These are phyloP conservation scores for Microcebus jonahi DNA, from an alignment of 2,113 vertebrate species.

Conservation along the genomic window DNA sequence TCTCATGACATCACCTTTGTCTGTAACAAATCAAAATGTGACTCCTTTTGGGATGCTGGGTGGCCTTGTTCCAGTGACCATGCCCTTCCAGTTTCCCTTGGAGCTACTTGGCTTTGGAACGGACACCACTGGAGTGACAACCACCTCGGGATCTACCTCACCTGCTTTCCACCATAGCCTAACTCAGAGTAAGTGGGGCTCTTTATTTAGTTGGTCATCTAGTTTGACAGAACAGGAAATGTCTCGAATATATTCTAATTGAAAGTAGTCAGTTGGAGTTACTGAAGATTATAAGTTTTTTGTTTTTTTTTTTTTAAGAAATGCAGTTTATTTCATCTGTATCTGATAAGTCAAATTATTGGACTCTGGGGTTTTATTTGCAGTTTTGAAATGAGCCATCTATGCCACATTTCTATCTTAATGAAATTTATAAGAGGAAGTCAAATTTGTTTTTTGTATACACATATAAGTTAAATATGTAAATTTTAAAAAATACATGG, in stretches of 20 bases:
- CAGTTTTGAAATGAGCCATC: background rate
- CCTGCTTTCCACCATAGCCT: conserved; percentile 90
- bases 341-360: background rate
- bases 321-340: background rate
- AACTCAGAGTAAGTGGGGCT: conserved; percentile 87
- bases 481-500: background rate
- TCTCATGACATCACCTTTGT: conserved; percentile 91
- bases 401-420: background rate
- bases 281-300: background rate
- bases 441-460: background rate
- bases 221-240: conserved; percentile 3
- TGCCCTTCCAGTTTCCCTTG: conserved; percentile 97
- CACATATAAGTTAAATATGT: background rate
- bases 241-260: background rate
- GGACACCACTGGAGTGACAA: conserved; percentile 89
- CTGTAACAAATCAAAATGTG: conserved; percentile 91
- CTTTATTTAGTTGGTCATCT: background rate
- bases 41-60: conserved; percentile 96
- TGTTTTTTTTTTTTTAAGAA: conserved; percentile 6
- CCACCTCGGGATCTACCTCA: conserved; percentile 92
- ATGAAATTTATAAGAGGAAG: background rate
- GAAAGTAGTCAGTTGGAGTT: conserved; percentile 2
- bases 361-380: background rate
- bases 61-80: conserved; percentile 96
- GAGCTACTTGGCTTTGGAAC: conserved; percentile 92